Conservation (phyloP, 2,113 vertebrate species). For the Otocyon megalotis region DNA sequence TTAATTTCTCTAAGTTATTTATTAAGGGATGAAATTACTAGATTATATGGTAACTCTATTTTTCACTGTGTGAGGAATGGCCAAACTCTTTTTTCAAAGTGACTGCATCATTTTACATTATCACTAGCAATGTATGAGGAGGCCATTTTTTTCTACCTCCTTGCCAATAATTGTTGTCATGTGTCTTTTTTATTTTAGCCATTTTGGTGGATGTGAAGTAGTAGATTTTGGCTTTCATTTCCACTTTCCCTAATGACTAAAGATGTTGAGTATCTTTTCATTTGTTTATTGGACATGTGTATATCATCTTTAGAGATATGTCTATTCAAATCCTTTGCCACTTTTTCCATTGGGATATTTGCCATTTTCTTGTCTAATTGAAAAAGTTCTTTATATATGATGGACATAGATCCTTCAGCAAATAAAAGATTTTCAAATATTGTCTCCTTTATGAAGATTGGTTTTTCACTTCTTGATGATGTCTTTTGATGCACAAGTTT, state of each 20-base stretch:
- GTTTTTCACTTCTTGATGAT: constrained; percentile 11
- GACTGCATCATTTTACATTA: not conserved
- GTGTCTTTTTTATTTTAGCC: not conserved
- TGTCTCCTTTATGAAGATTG: not conserved
- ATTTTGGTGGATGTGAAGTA: not conserved
- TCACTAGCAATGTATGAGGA: not conserved
- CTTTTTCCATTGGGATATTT: not conserved
- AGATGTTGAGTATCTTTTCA: not conserved
- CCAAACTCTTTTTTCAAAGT: constrained; percentile 11
- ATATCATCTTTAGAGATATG: not conserved
- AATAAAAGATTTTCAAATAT: not conserved
- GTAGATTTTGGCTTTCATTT: not conserved
- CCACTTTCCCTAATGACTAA: not conserved
- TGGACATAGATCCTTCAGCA: not conserved
- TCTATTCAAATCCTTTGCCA: not conserved
- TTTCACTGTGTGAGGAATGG: not conserved
- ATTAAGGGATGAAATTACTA: not conserved
- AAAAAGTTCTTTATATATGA: not conserved
- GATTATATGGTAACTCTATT: not conserved
- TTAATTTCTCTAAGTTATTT: not conserved
- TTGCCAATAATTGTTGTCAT: not conserved
- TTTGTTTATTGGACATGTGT: not conserved
- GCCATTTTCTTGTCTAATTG: not conserved
- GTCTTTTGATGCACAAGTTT: not conserved
- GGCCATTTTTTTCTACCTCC: not conserved